Conservation (phyloP, 2,797 vertebrate species). For the Amblyopsis hoosieri region DNA sequence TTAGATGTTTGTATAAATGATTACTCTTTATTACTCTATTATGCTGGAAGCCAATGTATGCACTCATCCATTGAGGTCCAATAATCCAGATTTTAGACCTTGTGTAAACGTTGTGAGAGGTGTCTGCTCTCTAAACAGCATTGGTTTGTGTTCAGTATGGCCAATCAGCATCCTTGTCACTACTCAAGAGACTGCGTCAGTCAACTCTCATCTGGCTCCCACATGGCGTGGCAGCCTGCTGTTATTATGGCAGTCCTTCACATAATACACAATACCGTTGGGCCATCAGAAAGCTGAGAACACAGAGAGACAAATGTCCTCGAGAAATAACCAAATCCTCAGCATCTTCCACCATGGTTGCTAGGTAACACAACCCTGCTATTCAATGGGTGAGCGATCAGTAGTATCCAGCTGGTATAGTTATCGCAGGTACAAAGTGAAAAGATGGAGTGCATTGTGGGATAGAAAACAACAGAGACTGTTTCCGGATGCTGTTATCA, state of each 20-base stretch:
- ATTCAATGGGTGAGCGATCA: constrained; percentile 59
- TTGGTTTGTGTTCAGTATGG: too few relatives aligned
- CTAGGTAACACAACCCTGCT: constrained; percentile 81
- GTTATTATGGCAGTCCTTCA: too few relatives aligned
- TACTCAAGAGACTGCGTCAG: too few relatives aligned
- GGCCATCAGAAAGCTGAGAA: constrained; percentile 39
- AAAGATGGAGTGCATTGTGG: constrained; percentile 70
- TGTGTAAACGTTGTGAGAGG: too few relatives aligned
- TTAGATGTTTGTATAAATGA: neutral
- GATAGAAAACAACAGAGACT: constrained; percentile 65
- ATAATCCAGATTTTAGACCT: too few relatives aligned
- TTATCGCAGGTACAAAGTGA: constrained; percentile 80
- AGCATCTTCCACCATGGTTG: constrained; percentile 74
- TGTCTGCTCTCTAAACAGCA: too few relatives aligned
- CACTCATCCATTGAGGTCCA: too few relatives aligned
- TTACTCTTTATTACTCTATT: neutral
- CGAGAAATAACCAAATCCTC: constrained; percentile 63
- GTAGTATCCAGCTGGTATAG: constrained; percentile 66
- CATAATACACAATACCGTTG: neutral
- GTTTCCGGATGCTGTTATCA: constrained; percentile 39
- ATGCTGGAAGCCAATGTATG: too few relatives aligned
- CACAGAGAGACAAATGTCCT: constrained; percentile 40
- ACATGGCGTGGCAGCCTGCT: too few relatives aligned
- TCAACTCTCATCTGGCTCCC: too few relatives aligned
- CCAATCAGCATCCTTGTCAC: too few relatives aligned